Base-by-base conservation (phyloP, 2,113 vertebrate genomes). In the Willisornis vidua region DNA sequence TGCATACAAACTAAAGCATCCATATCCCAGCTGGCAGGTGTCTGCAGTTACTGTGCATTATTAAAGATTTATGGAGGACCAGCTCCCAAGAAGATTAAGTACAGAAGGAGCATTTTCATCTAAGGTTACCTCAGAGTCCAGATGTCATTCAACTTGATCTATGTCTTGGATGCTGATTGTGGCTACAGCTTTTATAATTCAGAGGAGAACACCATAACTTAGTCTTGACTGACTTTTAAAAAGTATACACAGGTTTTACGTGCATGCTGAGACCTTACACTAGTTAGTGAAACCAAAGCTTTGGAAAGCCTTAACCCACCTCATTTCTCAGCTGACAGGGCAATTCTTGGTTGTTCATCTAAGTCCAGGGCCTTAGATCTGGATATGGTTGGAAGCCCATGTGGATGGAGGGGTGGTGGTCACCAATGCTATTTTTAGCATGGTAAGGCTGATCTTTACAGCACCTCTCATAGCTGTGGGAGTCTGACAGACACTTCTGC, bases 61-160 rank as follows among this genome's bases (percentile, higher is more conserved):
- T 95, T 95, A 94, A 94, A 89, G 24, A 61, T 92, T 96, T 66
- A 89, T 61, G 41, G 57, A 78, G 54, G 18, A 85, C 15, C 66
- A 43, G 48, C 54, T 84, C 96, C 77, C 70, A 87, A 70, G 85
- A 85, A 62, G 77, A 65, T 4, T 26, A 3, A 89, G 28, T 20
- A 39, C 45, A 82, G 49, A 74, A 91, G 76, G 65, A 78, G 12
- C 12, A 59, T 68, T 89, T 94, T 92, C 58, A 45, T 89, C 80
- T 68, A 43, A 45, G 37, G 16, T 92, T 96, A 90, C 76, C 25
- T 89, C 59, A 59, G 28, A 77, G n/a, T 43, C 46, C 76, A 81
- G 51, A 89, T 67, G 58, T 89, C 70, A 58, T 85, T 89, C 31
- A n/a, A 20, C 31, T 82, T 75, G 46, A 39, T 82, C 70, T 2